Evolutionary conservation across 2,797 vertebrate species (phyloP), one percentile per base, ranked within the genome.

Genomic region (Acrossocheilus fasciatus): DNA sequence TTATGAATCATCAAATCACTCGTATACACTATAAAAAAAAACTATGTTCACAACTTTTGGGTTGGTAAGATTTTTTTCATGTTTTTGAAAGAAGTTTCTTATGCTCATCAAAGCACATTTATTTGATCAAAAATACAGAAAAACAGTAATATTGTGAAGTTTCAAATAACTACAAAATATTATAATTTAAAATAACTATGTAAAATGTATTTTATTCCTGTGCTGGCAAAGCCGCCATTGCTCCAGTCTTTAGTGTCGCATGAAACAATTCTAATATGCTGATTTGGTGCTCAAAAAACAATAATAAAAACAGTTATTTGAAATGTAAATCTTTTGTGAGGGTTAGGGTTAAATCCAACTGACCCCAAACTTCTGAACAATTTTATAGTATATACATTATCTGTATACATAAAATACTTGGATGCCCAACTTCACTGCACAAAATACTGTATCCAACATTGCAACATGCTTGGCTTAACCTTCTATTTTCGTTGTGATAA

Each of bases 1-100:
- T 73, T 64, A 34, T n/a, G n/a, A 74, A 74, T 45, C 45, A 84
- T 78, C 41, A 52, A 69, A 72, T 41, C 34, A 73, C 39, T 47
- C 11, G 20, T 43, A 84, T 72, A 66, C 36, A 39, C 20, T 39
- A 41, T 0, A 43, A 43, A 9, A 43, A 17, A 68, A 36, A 30
- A 54, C 7, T 8, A 6, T 8, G 54, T 26, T 26, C 14, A 8
- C 17, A 26, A 54, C 7, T n/a, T 15, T 34, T 4, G 47, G 45
- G 73, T 34, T 15, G 45, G 30, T 76, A 23, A 54, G 5, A 43
- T 43, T 59, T 36, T n/a, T 26, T 39, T 20, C 1, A 59, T 78
- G 11, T 41, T 78, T 62, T 59, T 78, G 34, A 10, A 57, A 54
- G 34, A 77, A 59, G 12, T 7, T 7, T 15, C 18, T n/a, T 78